Base-by-base conservation (phyloP, 2,113 vertebrate species). In the Anhinga rufa region DNA sequence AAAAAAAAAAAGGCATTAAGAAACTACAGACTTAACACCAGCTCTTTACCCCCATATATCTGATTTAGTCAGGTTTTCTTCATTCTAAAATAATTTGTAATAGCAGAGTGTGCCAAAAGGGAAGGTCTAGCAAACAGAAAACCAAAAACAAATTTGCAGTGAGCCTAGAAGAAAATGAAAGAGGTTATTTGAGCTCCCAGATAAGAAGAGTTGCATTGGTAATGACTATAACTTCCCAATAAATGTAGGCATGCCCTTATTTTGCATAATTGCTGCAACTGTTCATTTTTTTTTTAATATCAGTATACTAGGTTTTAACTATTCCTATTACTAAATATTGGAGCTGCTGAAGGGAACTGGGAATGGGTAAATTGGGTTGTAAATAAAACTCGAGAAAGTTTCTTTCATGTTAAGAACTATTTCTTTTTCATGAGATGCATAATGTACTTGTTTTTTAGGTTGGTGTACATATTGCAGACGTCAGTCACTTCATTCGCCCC, bases 401-500 rank as follows among this genome's bases (percentile, higher is more conserved):
- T 48, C 12, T 84, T 75, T 44, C 16, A 15, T n/a, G 14, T 60
- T 88, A 51, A 83, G 42, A 80, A 52, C 22, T 19, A 4, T 54
- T 76, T 79, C 22, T 75, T 3, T 61, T 61, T 68, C 8, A 6
- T 40, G 44, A 86, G 34, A 11, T 71, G 22, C 5, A 14, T 83
- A 75, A 78, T 1, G 1, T 79, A 22, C 26, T 64, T 92, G 10
- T 89, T 88, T 88, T 89, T 92, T 72, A 99, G 99, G 99, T 99
- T 21, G 99, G 99, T 32, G 99, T 99, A 55, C 99, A 99, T 92
- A 99, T 99, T 86, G 99, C 99, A 80, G 99, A 99, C 49, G 99
- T 99, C 91, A 99, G 99, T 90, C 99, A 99, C 97, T 99, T 99
- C 93, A 99, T 99, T 97, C 98, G 99, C 66, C 99, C 99, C 65